These are phyloP conservation scores for Ciconia maguari DNA, from an alignment of 2,113 vertebrate species.

Conservation along the genomic window DNA sequence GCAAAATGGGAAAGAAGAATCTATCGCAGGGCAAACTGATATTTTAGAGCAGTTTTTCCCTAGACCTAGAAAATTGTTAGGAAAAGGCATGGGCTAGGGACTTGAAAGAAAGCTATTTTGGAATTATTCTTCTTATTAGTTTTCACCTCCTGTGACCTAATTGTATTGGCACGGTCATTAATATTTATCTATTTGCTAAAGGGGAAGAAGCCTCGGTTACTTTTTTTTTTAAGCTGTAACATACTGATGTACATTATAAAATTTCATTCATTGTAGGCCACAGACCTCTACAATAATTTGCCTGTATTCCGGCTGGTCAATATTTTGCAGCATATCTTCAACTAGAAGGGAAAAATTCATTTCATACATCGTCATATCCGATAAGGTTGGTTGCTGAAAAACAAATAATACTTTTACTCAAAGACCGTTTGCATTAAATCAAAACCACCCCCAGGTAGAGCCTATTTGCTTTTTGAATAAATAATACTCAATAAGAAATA, in stretches of 20 bases:
- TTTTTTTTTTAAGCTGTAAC: background rate
- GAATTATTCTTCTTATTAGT: background rate
- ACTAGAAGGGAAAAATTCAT: slow-evolving; percentile 99
- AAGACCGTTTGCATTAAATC: background rate
- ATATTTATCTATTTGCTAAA: background rate
- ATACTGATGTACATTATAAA: background rate
- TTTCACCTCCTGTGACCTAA: background rate
- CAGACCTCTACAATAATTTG: slow-evolving; percentile 95
- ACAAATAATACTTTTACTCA: background rate
- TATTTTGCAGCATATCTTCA: slow-evolving; percentile 92
- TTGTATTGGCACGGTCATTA: background rate
- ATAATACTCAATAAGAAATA: background rate
- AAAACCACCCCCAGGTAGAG: background rate
- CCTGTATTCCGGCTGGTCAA: slow-evolving; percentile 90
- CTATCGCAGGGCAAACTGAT: background rate
- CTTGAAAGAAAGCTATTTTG: background rate
- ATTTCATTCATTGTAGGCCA: background rate
- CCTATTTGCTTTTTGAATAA: background rate
- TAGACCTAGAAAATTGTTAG: background rate
- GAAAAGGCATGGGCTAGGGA: background rate
- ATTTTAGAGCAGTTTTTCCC: background rate
- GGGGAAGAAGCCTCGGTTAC: background rate
- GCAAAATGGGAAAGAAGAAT: background rate
- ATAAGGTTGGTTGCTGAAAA: slow-evolving; percentile 94
- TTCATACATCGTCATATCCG: slow-evolving; percentile 99